Conservation (phyloP, 2,797 vertebrate genomes). For the Chelmon rostratus region DNA sequence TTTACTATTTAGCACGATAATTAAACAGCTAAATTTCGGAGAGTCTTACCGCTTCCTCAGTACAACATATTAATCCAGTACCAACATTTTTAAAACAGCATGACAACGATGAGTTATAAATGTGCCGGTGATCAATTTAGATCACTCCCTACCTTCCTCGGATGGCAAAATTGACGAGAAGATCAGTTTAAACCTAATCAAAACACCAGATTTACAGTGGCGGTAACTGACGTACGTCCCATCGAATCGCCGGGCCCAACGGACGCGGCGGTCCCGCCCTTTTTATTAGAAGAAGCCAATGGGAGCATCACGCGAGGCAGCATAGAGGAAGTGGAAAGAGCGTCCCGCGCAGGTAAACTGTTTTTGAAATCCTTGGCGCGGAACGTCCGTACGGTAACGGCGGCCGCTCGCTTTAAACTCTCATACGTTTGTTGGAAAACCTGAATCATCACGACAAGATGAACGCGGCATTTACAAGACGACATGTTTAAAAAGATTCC, state of each 20-base stretch:
- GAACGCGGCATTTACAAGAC: fast-evolving
- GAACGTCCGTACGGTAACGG: conserved; percentile 56
- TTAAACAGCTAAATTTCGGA: neutral
- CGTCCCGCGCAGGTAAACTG: conserved; percentile 86
- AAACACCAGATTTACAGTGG: conserved; percentile 60
- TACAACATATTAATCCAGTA: conserved; percentile 23
- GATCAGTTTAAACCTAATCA: conserved; percentile 38
- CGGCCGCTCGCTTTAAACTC: conserved; percentile 22
- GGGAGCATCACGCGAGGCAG: conserved; percentile 32
- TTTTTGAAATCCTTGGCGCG: conserved; percentile 89
- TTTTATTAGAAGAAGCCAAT: conserved; percentile 71
- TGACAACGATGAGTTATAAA: neutral
- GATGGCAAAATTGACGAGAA: fast-evolving
- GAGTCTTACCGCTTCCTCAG: conserved; percentile 55
- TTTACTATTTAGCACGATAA: too few species aligned
- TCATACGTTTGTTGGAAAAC: neutral
- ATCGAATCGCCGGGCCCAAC: conserved; percentile 71
- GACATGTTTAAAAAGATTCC: neutral
- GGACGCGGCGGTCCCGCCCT: conserved; percentile 63
- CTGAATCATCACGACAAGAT: fast-evolving
- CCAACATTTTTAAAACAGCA: neutral
- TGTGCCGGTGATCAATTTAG: fast-evolving
- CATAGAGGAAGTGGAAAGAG: conserved; percentile 58
- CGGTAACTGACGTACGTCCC: conserved; percentile 76
- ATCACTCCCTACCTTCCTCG: fast-evolving